Evolutionary conservation across 2,797 vertebrate species (phyloP), one percentile per base, ranked within the genome.

Genomic region (Tenualosa thibaudeaui): DNA sequence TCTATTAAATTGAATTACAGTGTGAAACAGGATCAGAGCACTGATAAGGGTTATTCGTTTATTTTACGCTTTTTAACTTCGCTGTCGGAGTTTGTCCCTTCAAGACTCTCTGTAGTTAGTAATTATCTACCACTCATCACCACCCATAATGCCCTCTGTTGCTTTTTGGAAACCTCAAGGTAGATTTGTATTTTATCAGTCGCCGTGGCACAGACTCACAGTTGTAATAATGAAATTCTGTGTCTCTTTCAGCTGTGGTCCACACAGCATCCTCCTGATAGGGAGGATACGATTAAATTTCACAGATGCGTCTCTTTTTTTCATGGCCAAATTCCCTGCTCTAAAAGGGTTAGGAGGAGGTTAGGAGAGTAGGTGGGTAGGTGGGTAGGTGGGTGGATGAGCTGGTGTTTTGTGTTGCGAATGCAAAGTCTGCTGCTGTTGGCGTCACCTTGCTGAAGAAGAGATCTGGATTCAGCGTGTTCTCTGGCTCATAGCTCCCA

Each of bases 1-100:
- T 89, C 85, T 84, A 84, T 86, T 84, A 85, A 87, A 88, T 58
- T 43, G 81, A 85, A 86, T 86, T 87, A 86, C 37, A 82, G 60
- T 75, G 12, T 24, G 56, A 83, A 26, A 68, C 56, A 40, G 71
- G 40, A 82, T 81, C 81, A 84, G 60, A 84, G 24, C 17, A 15
- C 83, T n/a, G 82, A 89, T 87, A 85, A 68, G 82, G 81, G 2
- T 37, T 82, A 54, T 85, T 60, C 81, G 82, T 88, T 88, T 78
- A 86, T 81, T 86, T 60, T 26, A 43, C 2, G 46, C 31, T 22
- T 51, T 83, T 83, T 84, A 75, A 8, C 19, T 58, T 1, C 31
- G 31, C 50, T 54, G 65, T 81, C 1, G 75, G n/a, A 78, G 71
- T 78, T 19, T 51, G 26, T 71, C 54, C 46, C 19, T 40, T 40